Base-by-base conservation (phyloP, 1,140 invertebrate genomes). In the Meloidogyne exigua region DNA sequence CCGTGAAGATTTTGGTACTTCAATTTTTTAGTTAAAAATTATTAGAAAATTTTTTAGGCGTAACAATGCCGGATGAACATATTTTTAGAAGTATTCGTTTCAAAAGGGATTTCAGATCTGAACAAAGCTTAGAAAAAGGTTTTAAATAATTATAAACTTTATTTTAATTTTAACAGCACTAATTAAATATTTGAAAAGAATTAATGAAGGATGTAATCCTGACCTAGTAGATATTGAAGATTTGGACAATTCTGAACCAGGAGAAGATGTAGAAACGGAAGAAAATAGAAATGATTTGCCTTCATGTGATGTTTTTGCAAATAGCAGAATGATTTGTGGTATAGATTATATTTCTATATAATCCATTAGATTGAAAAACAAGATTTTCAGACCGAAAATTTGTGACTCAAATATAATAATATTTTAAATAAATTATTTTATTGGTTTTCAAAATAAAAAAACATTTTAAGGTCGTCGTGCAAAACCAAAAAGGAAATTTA, bases 281-380 rank as follows among this genome's bases (percentile, higher is more conserved):
- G 36, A 32, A 28, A 23, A n/a, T 36, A 26, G 11, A 10, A 32
- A 67, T 68, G 15, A 75, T 39, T 25, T n/a, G 25, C 9, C 26
- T 36, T 72, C 69, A 13, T 76, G 82, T 39, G 82, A 84, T 67
- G 63, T 28, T 13, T 87, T 81, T 74, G 72, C 82, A 15, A 87
- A 87, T 76, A 83, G 80, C 71, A 75, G 85, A 32, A 87, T 87
- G 85, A 73, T 68, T 13, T 87, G 87, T 64, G 85, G 85, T 65
- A 44, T 67, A 80, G 39, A 21, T 77, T 79, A 13, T 32, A 32
- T 2, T 32, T 32, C n/a, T n/a, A n/a, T n/a, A n/a, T n/a, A n/a
- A n/a, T n/a, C n/a, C n/a, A n/a, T n/a, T n/a, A n/a, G n/a, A n/a
- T n/a, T n/a, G n/a, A n/a, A n/a, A n/a, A n/a, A n/a, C n/a, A n/a